Conservation (phyloP, 37 sponge, comb jelly and placozoan species). For the Axinella damicornis region DNA sequence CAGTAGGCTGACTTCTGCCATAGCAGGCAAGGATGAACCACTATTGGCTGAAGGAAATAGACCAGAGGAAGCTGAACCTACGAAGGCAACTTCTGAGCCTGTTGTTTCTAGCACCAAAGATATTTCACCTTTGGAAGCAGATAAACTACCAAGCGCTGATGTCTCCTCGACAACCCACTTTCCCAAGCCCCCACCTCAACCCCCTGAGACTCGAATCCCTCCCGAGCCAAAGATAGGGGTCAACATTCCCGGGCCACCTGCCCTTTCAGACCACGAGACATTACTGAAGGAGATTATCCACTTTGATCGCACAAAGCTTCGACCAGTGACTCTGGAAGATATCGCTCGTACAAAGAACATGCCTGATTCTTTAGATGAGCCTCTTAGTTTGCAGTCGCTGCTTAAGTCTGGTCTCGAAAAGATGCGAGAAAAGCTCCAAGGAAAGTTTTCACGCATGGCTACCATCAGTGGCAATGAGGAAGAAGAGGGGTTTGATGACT, state of each 20-base stretch:
- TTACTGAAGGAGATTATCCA: conserved; percentile 42
- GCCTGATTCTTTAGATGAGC: background rate
- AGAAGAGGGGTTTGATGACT: conserved; percentile 16
- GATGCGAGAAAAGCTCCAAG: conserved; percentile 16
- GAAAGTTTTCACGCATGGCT: background rate
- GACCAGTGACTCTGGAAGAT: conserved; percentile 20
- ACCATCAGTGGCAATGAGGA: conserved; percentile 29
- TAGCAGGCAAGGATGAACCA: background rate
- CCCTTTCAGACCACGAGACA: background rate
- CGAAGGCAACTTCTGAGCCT: background rate
- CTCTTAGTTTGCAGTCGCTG: conserved; percentile 1
- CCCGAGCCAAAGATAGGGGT: background rate
- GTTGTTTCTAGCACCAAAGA: background rate
- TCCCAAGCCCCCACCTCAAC: background rate
- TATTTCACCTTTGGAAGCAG: too few relatives aligned
- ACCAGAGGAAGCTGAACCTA: background rate
- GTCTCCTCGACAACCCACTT: too few relatives aligned
- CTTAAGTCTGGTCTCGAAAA: conserved; percentile 20
- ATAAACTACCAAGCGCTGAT: too few relatives aligned
- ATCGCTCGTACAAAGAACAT: conserved; percentile 1
- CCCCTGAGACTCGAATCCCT: background rate
- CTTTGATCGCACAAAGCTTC: conserved; percentile 29
- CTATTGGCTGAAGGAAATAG: background rate
- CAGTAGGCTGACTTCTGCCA: background rate
- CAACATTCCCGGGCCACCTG: conserved; percentile 30